Evolutionary conservation across 2,888 invertebrate species (phyloP).

Genomic region (Lucinisca nassula): DNA sequence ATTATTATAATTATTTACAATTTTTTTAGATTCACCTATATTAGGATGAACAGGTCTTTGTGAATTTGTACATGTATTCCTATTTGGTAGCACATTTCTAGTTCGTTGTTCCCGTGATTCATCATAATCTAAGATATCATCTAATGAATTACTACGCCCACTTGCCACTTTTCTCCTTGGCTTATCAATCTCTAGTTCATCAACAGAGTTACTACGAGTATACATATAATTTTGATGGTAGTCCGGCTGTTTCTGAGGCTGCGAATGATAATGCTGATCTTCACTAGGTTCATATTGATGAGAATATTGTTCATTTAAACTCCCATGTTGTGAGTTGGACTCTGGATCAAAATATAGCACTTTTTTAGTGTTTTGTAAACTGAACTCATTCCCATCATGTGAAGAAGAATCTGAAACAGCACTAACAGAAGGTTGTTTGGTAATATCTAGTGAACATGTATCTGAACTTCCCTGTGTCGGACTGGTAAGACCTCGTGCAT

Average conservation of each 20-base stretch:
- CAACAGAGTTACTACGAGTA: constrained; percentile 72
- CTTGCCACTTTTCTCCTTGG: constrained; percentile 20
- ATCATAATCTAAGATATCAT: constrained; percentile 59
- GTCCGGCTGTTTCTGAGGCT: constrained; percentile 14
- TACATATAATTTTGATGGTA: constrained; percentile 51
- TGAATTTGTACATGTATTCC: background rate
- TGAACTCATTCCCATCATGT: constrained; percentile 77
- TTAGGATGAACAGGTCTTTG: background rate
- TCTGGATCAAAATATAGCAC: constrained; percentile 78
- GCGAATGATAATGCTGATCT: constrained; percentile 14
- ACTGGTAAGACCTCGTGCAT: constrained; percentile 60
- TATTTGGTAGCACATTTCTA: constrained; percentile 12
- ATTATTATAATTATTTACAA: constrained; percentile 1
- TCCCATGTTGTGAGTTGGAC: constrained; percentile 57
- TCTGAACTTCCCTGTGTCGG: constrained; percentile 69
- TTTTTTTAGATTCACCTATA: background rate
- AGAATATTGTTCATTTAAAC: constrained; percentile 61
- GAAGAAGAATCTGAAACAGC: constrained; percentile 77
- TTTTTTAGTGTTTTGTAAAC: constrained; percentile 79
- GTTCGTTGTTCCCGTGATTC: constrained; percentile 35
- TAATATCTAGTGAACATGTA: constrained; percentile 63
- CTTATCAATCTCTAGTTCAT: constrained; percentile 65
- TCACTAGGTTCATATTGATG: constrained; percentile 21
- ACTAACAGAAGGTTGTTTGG: constrained; percentile 46
- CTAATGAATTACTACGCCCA: constrained; percentile 57